Evolutionary conservation across 2,113 vertebrate genomes (phyloP).

Genomic region (Procavia capensis): DNA sequence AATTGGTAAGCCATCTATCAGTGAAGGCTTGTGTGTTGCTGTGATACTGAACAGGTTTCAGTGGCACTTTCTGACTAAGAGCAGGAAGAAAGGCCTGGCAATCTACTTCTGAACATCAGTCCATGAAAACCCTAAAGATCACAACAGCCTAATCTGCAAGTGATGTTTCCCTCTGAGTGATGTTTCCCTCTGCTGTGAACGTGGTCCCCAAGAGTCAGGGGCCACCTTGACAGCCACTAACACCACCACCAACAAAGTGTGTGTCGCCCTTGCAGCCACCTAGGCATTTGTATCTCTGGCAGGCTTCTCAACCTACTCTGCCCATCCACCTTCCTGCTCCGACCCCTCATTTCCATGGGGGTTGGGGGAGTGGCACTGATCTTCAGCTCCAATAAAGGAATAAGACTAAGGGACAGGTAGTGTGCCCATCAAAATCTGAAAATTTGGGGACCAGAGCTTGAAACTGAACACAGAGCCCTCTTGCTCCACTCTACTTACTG

Average conservation of each 20-base stretch:
- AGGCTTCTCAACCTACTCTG: background rate
- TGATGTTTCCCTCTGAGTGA: too few species aligned
- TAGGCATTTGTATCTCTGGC: background rate
- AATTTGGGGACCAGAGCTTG: background rate
- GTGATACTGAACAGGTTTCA: background rate
- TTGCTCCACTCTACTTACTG: background rate
- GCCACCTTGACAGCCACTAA: background rate
- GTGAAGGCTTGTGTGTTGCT: background rate
- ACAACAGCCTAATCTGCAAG: too few species aligned
- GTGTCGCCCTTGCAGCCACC: background rate
- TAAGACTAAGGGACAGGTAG: background rate
- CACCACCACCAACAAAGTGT: background rate
- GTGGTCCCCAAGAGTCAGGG: background rate
- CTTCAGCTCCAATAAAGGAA: background rate
- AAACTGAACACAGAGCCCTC: background rate
- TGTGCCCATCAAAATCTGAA: background rate
- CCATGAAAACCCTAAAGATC: background rate
- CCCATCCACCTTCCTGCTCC: background rate
- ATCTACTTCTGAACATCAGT: background rate
- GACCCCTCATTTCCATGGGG: background rate
- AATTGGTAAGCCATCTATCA: background rate
- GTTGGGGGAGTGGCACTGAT: accelerated
- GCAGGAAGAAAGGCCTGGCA: background rate
- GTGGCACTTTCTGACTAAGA: background rate
- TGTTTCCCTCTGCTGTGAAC: background rate